Conservation (phyloP, 2,888 invertebrate genomes). For the Galerucella calmariensis region DNA sequence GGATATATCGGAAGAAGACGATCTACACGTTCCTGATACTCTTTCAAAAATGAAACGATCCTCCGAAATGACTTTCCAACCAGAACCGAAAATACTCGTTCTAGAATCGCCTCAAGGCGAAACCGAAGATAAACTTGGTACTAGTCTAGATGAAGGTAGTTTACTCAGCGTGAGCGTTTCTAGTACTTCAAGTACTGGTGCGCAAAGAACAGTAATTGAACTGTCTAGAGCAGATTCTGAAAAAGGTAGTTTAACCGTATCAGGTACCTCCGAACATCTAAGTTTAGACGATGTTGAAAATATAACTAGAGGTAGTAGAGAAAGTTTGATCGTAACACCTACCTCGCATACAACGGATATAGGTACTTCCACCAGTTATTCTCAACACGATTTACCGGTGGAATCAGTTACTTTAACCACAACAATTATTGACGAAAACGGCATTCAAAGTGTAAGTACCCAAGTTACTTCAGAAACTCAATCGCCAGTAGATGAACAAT, state of each 20-base stretch:
- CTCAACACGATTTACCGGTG: conserved; percentile 56
- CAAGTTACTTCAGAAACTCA: conserved; percentile 68
- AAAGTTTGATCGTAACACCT: conserved; percentile 55
- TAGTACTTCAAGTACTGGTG: conserved; percentile 68
- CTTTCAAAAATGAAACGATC: conserved; percentile 85
- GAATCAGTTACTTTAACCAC: conserved; percentile 68
- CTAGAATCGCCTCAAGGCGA: conserved; percentile 67
- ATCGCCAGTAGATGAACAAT: conserved; percentile 48
- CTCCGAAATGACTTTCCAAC: conserved; percentile 89
- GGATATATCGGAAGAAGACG: conserved; percentile 70
- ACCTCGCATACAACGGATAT: conserved; percentile 58
- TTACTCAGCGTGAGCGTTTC: conserved; percentile 70
- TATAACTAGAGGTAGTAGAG: conserved; percentile 54
- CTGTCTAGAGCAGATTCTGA: conserved; percentile 64
- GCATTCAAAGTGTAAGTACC: conserved; percentile 67
- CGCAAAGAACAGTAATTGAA: conserved; percentile 65
- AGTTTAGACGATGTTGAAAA: conserved; percentile 62
- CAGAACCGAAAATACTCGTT: conserved; percentile 67
- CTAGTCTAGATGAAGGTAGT: conserved; percentile 71
- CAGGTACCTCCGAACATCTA: conserved; percentile 65
- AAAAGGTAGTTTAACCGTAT: conserved; percentile 63
- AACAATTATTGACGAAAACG: conserved; percentile 65
- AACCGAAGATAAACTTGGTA: conserved; percentile 67
- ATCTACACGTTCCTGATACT: conserved; percentile 67
- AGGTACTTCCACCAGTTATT: conserved; percentile 61